phyloP scores from a whole-genome alignment of 1,140 invertebrate genomes.

The Ips typographus region DNA sequence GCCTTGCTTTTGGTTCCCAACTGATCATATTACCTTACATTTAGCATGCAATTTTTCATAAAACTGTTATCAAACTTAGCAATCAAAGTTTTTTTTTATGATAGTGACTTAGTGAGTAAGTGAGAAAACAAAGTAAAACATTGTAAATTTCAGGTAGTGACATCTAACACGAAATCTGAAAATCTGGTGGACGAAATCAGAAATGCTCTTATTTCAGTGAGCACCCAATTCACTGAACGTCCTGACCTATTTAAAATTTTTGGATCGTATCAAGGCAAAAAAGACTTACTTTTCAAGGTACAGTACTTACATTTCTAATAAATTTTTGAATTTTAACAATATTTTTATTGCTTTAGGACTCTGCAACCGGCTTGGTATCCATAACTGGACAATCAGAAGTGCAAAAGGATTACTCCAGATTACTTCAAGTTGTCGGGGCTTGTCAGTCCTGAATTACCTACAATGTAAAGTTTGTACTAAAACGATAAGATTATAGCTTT shows the following conservation, averaged over 20 bases:
- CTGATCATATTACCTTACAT: too few species aligned
- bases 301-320: neutral
- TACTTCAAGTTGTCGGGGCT: slow-evolving; percentile 35
- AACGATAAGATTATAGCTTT: too few species aligned
- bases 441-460: slow-evolving; percentile 4
- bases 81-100: neutral
- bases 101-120: neutral
- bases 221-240: slow-evolving; percentile 51
- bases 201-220: slow-evolving; percentile 53
- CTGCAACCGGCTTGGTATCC: slow-evolving; percentile 40
- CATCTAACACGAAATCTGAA: slow-evolving; percentile 51
- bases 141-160: slow-evolving; percentile 49
- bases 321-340: slow-evolving; percentile 9
- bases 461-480: too few species aligned
- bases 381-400: slow-evolving; percentile 36
- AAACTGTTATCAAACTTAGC: neutral
- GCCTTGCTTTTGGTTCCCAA: too few species aligned
- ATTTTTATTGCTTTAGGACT: slow-evolving; percentile 31
- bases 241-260: slow-evolving; percentile 57
- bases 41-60: neutral
- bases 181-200: slow-evolving; percentile 56
- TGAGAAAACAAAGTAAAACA: neutral
- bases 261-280: slow-evolving; percentile 54
- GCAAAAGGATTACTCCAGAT: slow-evolving; percentile 39
- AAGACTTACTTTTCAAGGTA: slow-evolving; percentile 59